Percentiles rank a stretch among this genome's conserved stretches.
Evolutionary conservation across 2,113 vertebrate genomes (phyloP).

Genomic region (Condylura cristata): DNA sequence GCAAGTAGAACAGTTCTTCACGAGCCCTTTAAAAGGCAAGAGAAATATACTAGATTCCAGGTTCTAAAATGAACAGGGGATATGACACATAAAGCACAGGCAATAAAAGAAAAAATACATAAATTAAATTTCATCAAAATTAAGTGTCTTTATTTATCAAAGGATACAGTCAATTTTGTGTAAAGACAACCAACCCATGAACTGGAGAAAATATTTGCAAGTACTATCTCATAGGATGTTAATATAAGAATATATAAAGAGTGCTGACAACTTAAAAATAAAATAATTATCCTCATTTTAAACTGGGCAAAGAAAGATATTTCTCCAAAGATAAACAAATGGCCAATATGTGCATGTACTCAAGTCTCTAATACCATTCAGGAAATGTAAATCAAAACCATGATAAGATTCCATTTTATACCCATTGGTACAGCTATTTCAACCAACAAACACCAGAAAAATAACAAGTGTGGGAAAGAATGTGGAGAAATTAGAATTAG

Average conservation of each 20-base stretch:
- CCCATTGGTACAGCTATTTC: not conserved
- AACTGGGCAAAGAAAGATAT: not conserved
- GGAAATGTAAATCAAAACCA: not conserved
- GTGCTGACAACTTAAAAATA: not conserved
- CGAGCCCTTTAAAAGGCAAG: too few species aligned
- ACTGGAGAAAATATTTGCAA: not conserved
- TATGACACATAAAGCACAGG: not conserved
- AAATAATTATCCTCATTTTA: not conserved
- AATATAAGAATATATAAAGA: not conserved
- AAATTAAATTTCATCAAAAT: not conserved
- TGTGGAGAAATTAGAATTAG: not conserved
- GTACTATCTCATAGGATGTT: not conserved
- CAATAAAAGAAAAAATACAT: not conserved
- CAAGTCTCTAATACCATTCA: not conserved
- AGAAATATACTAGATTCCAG: not conserved
- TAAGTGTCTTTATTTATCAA: not conserved
- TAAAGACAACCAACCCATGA: not conserved
- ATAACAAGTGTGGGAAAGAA: not conserved
- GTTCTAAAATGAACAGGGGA: not conserved
- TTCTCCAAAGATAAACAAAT: not conserved
- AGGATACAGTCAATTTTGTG: not conserved
- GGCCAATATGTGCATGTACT: not conserved
- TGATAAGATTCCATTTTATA: not conserved
- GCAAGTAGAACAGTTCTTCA: rapidly evolving
- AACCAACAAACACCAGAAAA: not conserved